Percentiles rank a stretch among this genome's conserved stretches.
Evolutionary conservation across 2,888 invertebrate genomes (phyloP).

Genomic region (Andrena praecox): DNA sequence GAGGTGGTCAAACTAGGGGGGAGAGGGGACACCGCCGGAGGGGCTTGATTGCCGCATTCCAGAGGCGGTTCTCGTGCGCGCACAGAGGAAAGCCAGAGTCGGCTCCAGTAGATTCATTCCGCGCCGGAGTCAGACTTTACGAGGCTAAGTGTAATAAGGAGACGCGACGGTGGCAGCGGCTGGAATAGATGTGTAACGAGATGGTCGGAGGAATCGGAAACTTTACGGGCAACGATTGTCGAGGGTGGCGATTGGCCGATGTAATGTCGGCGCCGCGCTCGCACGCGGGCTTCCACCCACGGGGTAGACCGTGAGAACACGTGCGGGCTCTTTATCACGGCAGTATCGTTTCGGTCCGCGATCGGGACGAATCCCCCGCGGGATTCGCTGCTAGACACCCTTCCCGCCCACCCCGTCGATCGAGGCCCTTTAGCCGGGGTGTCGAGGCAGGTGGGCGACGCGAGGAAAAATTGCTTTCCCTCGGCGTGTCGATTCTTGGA

Average conservation of each 20-base stretch:
- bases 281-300: constrained; percentile 33
- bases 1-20: constrained; percentile 32
- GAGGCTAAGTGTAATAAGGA: constrained; percentile 1
- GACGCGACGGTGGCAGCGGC: not conserved
- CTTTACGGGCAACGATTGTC: constrained; percentile 58
- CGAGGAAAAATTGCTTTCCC: too few relatives aligned
- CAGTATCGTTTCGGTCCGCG: constrained; percentile 32
- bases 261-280: constrained; percentile 30
- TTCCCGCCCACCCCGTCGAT: not conserved
- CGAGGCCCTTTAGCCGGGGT: constrained; percentile 5
- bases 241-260: constrained; percentile 40
- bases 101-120: constrained; percentile 12
- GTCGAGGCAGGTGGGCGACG: too few relatives aligned
- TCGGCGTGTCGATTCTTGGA: too few relatives aligned
- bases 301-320: constrained; percentile 46
- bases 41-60: constrained; percentile 52
- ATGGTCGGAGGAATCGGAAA: constrained; percentile 46
- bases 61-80: constrained; percentile 27
- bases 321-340: constrained; percentile 54
- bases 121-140: not conserved
- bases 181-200: constrained; percentile 16
- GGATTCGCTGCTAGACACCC: not conserved
- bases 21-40: not conserved
- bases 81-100: constrained; percentile 5
- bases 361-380: constrained; percentile 36